Evolutionary conservation across 2,888 invertebrate genomes (phyloP).

Genomic region (Caenorhabditis sp.): DNA sequence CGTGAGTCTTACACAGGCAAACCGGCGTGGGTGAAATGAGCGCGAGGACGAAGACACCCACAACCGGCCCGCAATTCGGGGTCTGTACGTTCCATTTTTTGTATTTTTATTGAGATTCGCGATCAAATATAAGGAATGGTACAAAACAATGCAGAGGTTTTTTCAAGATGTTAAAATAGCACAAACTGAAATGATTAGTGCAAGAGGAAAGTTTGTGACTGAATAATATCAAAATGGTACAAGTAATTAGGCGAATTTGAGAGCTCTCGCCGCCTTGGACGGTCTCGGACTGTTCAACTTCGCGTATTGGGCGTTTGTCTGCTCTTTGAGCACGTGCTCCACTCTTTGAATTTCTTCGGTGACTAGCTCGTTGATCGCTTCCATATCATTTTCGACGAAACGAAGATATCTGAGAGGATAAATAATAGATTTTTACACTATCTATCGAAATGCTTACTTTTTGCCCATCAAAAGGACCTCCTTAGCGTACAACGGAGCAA

Average conservation of each 20-base stretch:
- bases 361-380: conserved; percentile 28
- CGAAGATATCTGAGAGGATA: conserved; percentile 31
- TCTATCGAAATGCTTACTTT: conserved; percentile 31
- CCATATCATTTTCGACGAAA: conserved; percentile 44
- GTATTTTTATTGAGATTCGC: too few relatives aligned
- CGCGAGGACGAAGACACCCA: too few relatives aligned
- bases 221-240: neutral
- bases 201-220: too few relatives aligned
- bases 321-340: conserved; percentile 3
- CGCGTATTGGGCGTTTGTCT: conserved; percentile 9
- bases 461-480: conserved; percentile 11
- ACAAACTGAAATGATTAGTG: neutral
- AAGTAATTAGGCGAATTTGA: neutral
- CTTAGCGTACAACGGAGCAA: conserved; percentile 34
- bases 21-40: too few relatives aligned
- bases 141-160: too few relatives aligned
- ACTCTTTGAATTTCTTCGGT: conserved; percentile 16
- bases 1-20: too few relatives aligned
- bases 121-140: too few relatives aligned
- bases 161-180: too few relatives aligned
- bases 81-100: too few relatives aligned
- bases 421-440: neutral
- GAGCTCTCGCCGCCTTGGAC: conserved; percentile 34
- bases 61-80: too few relatives aligned
- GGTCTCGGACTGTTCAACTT: conserved; percentile 33